Evolutionary conservation across 1,140 invertebrate species (phyloP), one percentile per base, ranked within the genome.

Genomic region (Probaryconus sp.): DNA sequence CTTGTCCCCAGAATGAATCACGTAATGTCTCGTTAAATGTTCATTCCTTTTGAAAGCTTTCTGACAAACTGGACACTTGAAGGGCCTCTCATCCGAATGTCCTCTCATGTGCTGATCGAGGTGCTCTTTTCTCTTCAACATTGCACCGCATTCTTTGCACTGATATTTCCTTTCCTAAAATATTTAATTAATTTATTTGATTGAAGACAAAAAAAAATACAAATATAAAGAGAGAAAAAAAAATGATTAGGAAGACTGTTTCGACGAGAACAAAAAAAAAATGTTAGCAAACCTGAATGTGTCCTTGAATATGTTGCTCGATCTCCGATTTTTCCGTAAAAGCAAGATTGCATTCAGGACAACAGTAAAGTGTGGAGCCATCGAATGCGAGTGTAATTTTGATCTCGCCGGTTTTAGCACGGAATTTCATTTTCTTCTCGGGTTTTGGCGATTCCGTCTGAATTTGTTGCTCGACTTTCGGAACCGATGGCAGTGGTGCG

Each of bases 71-170:
- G 84, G 82, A 71, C 90, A 91, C 50, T 89, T 84, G 64, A 87
- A 92, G 0, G 92, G 92, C 74, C 93, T 91, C 74, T 95, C 94
- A 1, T 94, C 91, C 0, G 92, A 93, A 71, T 94, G 92, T 5
- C 92, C 90, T 10, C 92, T 81, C 87, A 92, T 91, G 74, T 94
- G 93, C 73, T 91, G 90, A 40, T 89, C 91, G 5, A 92, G 69
- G 40, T 88, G 87, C 40, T 89, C 88, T 40, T 89, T 89, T 9
- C 88, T 79, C 42, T 88, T 89, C 3, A 89, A 56, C 82, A 87
- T 87, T 3, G 86, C 85, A 3, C 87, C 87, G 31, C 88, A 89
- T 40, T 87, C 83, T 47, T 87, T 87, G 18, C 88, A 89, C 18
- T 88, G 82, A 26, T 88, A 87, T 35, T 88, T 88, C 35, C 87